Percentiles rank a stretch among this genome's conserved stretches.
Evolutionary conservation across 2,113 vertebrate genomes (phyloP).

Genomic region (Marmota monax): DNA sequence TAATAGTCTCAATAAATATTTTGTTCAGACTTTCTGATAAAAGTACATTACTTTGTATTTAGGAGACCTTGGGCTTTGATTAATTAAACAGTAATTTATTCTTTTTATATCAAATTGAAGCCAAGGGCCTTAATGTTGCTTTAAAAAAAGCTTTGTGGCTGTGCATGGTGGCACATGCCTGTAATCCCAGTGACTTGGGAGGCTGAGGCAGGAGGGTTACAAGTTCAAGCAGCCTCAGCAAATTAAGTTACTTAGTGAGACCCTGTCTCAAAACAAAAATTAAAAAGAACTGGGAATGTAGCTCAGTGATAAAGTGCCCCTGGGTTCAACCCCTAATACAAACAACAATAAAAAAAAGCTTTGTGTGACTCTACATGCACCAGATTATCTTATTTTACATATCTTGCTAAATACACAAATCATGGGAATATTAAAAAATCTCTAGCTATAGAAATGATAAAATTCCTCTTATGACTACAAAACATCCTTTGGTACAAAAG

Average conservation of each 20-base stretch:
- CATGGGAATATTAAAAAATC: neutral
- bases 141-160: conserved; percentile 19
- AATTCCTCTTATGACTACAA: conserved; percentile 56
- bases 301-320: too few species aligned
- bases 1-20: conserved; percentile 35
- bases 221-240: too few species aligned
- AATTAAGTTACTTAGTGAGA: too few species aligned
- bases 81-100: conserved; percentile 37
- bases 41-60: conserved; percentile 35
- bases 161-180: too few species aligned
- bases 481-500: conserved; percentile 37
- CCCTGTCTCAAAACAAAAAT: too few species aligned
- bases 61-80: conserved; percentile 36
- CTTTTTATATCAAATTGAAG: conserved; percentile 28
- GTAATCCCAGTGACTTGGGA: too few species aligned
- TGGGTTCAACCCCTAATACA: too few species aligned
- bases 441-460: conserved; percentile 55
- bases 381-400: conserved; percentile 29
- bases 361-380: neutral
- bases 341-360: too few species aligned
- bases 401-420: conserved; percentile 43
- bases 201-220: too few species aligned
- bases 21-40: conserved; percentile 37
- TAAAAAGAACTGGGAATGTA: too few species aligned
- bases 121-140: conserved; percentile 18